These are phyloP conservation scores for Diachrysia chrysitis DNA, from an alignment of 2,888 invertebrate species.

Conservation along the genomic window DNA sequence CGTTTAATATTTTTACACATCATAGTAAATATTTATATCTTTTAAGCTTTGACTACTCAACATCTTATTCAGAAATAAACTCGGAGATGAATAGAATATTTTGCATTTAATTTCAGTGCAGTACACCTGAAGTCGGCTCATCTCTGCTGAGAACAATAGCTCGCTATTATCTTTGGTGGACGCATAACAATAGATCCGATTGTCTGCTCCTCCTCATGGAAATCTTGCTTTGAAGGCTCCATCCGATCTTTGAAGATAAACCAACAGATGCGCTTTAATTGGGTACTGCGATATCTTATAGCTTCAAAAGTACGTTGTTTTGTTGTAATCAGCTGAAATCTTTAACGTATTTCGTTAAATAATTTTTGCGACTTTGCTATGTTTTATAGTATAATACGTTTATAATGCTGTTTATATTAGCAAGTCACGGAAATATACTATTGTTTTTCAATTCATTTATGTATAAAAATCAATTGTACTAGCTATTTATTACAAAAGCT, in stretches of 20 bases:
- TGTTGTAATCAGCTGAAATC: background rate
- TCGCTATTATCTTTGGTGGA: slow-evolving; percentile 36
- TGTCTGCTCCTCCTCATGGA: slow-evolving; percentile 34
- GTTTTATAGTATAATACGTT: too few species aligned
- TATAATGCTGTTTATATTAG: too few species aligned
- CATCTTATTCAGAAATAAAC: background rate
- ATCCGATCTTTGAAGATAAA: slow-evolving; percentile 26
- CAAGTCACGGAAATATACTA: too few species aligned
- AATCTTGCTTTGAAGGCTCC: slow-evolving; percentile 43
- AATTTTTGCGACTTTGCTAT: too few species aligned
- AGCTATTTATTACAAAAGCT: too few species aligned
- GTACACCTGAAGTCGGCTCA: slow-evolving; percentile 27
- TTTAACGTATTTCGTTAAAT: background rate
- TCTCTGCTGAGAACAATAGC: slow-evolving; percentile 34
- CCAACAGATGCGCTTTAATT: slow-evolving; percentile 9
- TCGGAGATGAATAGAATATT: slow-evolving; percentile 38
- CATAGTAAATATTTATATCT: too few species aligned
- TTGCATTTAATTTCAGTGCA: slow-evolving; percentile 32
- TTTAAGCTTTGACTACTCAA: too few species aligned
- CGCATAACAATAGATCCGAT: slow-evolving; percentile 39
- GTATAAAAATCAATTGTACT: too few species aligned
- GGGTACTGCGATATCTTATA: background rate
- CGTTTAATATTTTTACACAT: too few species aligned
- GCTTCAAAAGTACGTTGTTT: background rate
- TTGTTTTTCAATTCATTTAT: too few species aligned